Base-by-base conservation (phyloP, 2,888 invertebrate genomes). In the Syrista parreyssii region DNA sequence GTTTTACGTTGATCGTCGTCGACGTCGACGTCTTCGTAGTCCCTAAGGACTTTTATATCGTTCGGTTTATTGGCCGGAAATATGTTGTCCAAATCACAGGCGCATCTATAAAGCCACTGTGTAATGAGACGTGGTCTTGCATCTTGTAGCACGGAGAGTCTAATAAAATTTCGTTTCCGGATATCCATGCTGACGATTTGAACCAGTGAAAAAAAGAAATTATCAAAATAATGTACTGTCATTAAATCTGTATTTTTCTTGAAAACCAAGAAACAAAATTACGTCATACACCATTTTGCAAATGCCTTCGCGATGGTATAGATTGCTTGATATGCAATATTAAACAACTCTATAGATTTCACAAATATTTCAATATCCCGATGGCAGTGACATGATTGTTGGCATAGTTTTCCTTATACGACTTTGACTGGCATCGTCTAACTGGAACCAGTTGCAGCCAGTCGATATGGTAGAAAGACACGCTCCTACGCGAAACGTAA, bases 301-400 rank as follows among this genome's bases (percentile, higher is more conserved):
- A 81, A 82, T 80, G 83, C 79, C 80, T 79, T 77, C 79, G 23
- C 55, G 9, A 55, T 55, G 23, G 9, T 9, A 23, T 23, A 6
- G 55, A 9, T 9, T 23, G 55, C 23, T 1, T 6, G 1, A 55
- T 23, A 55, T 23, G 9, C 23, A 9, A 55, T 83, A 84, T 82
- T 81, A 84, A 82, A 84, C 82, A 83, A 86, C 83, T 86, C 81
- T 83, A 84, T 84, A 84, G 84, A 89, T 89, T 89, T 87, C 88
- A 79, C 83, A 86, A 86, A 89, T 89, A 89, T 87, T 89, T 88
- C 87, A 86, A 88, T 87, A 88, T 87, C 84, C 88, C 84, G 80
- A 84, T 84, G 81, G 82, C 81, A 81, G 83, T 79, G 84, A 82
- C 84, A 83, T 85, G 86, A 89, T 89, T 85, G 87, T 89, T 88